A percentile compares a stretch with the other conserved stretches of the same genome.
phyloP scores from a whole-genome alignment of 2,888 invertebrate genomes.

The Phanerotoma sp. region DNA sequence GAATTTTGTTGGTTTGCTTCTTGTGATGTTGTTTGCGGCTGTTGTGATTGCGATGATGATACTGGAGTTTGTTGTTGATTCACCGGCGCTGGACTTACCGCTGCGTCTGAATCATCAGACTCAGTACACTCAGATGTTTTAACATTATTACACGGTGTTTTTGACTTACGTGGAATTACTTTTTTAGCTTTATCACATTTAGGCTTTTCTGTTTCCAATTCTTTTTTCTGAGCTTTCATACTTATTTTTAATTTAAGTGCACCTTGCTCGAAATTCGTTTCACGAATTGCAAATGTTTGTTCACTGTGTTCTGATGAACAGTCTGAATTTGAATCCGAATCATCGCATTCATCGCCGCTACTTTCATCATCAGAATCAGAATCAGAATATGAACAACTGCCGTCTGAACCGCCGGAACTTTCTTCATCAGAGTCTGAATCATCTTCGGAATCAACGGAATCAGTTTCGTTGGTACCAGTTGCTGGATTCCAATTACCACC shows the following conservation, averaged over 20 bases:
- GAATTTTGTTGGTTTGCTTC: slow-evolving; percentile 79
- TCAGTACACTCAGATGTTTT: slow-evolving; percentile 42
- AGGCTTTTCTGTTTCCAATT: slow-evolving; percentile 50
- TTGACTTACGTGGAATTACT: slow-evolving; percentile 39
- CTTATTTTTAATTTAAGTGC: slow-evolving; percentile 60
- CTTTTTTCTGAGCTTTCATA: slow-evolving; percentile 56
- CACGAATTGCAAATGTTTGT: slow-evolving; percentile 59
- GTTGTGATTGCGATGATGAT: slow-evolving; percentile 26
- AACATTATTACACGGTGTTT: slow-evolving; percentile 4
- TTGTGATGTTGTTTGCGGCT: slow-evolving; percentile 62
- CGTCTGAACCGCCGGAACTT: slow-evolving; percentile 55
- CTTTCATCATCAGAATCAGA: slow-evolving; percentile 56
- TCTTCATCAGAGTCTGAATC: slow-evolving; percentile 59
- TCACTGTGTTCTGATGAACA: slow-evolving; percentile 59
- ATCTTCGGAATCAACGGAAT: slow-evolving; percentile 57
- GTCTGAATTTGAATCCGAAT: slow-evolving; percentile 57
- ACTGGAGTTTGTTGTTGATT: slow-evolving; percentile 28
- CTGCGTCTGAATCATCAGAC: slow-evolving; percentile 52
- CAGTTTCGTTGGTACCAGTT: slow-evolving; percentile 52
- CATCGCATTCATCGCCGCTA: slow-evolving; percentile 47
- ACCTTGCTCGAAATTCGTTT: slow-evolving; percentile 60
- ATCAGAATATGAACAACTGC: slow-evolving; percentile 56
- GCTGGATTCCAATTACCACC: slow-evolving; percentile 56
- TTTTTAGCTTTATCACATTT: slow-evolving; percentile 46
- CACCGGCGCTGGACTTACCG: slow-evolving; percentile 35